Evolutionary conservation across 2,797 vertebrate species (phyloP), one percentile per base, ranked within the genome.

Genomic region (Acridotheres tristis): DNA sequence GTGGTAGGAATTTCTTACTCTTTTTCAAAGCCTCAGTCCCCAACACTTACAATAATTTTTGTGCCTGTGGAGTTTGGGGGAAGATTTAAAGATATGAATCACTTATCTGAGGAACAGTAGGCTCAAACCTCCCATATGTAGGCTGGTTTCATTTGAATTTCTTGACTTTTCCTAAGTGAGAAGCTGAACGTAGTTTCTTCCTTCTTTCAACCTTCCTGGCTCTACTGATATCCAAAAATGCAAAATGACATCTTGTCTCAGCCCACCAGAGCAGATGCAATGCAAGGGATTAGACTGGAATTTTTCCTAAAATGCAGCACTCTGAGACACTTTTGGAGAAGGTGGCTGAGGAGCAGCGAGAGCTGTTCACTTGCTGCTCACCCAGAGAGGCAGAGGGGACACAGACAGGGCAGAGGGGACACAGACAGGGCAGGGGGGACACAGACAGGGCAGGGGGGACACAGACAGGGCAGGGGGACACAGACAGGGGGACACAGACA

Each of bases 91-190:
- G 92, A 74, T 84, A 9, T 95, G 96, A 94, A 93, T 96, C 95
- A 94, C 88, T 91, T 92, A 57, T 93, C 71, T 79, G 78, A 94
- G 69, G 96, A 91, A 42, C 85, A 85, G 91, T 89, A 92, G 74
- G 78, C 88, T 96, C 84, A 54, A 91, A 83, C 50, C 57, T 76
- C 79, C 90, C 88, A 72, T 96, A 63, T 90, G 96, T 94, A 94
- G 95, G 89, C 84, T 95, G 93, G 13, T 87, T 92, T 92, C 40
- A 96, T 96, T 96, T 96, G 93, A 97, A 96, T 95, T 94, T 89
- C 90, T 96, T 96, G 96, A 96, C 95, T 95, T 96, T 95, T 96
- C 78, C 61, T 55, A 92, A 96, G 95, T 80, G 88, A 96, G 94
- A 96, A 95, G 73, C 82, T 69, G 90, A 93, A 94, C 73, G 93